phyloP scores from a whole-genome alignment of 2,888 invertebrate genomes.

The Steinernema hermaphroditum region DNA sequence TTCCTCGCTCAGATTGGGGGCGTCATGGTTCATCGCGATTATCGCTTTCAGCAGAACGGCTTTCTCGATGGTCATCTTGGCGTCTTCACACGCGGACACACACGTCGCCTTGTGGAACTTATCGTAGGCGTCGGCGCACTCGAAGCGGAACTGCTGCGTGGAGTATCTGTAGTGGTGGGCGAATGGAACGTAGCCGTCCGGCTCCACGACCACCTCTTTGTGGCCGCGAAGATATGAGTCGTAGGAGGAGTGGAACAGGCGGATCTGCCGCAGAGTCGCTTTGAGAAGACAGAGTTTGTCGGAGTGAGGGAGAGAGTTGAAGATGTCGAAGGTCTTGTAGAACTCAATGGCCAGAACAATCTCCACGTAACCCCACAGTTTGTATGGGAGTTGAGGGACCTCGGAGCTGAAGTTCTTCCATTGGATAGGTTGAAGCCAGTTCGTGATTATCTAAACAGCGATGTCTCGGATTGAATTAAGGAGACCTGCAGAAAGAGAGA shows the following conservation, averaged over 20 bases:
- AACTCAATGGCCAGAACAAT: background rate
- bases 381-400: background rate
- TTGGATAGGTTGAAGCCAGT: background rate
- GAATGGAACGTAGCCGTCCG: background rate
- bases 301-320: background rate
- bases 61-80: background rate
- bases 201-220: background rate
- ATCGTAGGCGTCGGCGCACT: background rate
- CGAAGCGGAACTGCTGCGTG: background rate
- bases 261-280: background rate
- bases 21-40: background rate
- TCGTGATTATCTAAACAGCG: background rate
- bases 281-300: background rate
- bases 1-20: background rate
- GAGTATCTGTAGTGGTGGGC: background rate
- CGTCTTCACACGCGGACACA: background rate
- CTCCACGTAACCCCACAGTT: background rate
- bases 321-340: background rate
- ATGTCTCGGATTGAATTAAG: no score
- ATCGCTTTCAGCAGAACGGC: background rate
- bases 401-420: background rate
- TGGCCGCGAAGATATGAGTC: background rate
- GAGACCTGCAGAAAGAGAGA: no score
- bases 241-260: conserved; percentile 2
- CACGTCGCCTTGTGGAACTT: background rate